Percentiles rank a stretch among this genome's conserved stretches.
Conservation (phyloP, 2,797 vertebrate species). For the Artibeus jamaicensis region DNA sequence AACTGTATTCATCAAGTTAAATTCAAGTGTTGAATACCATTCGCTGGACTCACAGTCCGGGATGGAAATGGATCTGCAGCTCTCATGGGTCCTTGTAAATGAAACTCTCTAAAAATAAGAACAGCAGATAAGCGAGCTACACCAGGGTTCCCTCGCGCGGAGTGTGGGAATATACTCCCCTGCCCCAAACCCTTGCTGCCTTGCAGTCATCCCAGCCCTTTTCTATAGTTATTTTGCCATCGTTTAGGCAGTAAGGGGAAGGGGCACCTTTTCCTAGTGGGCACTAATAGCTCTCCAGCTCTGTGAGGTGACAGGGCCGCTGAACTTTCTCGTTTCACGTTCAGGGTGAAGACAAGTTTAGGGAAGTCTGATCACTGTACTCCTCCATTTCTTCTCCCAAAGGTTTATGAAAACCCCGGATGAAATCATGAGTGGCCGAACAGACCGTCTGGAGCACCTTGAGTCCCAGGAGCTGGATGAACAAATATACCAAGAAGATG, state of each 20-base stretch:
- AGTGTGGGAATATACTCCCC: accelerated
- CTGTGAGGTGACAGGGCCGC: neutral
- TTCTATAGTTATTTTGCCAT: neutral
- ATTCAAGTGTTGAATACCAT: neutral
- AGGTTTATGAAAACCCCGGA: slow-evolving; percentile 99
- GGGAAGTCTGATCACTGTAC: neutral
- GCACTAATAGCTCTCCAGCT: neutral
- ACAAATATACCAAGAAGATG: slow-evolving; percentile 96
- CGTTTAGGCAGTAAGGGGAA: neutral
- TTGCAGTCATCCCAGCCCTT: neutral
- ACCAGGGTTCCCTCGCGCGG: accelerated
- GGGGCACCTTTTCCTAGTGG: neutral
- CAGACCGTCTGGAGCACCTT: slow-evolving; percentile 95
- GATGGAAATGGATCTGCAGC: neutral
- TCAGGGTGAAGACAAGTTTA: neutral
- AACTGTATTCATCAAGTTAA: neutral
- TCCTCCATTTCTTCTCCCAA: slow-evolving; percentile 37
- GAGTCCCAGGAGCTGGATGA: slow-evolving; percentile 96
- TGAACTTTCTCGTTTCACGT: neutral
- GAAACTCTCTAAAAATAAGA: neutral
- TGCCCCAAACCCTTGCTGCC: accelerated
- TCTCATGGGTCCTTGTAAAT: neutral
- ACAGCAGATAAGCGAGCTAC: neutral
- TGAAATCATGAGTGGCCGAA: slow-evolving; percentile 98
- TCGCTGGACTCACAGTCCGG: neutral